Evolutionary conservation across 2,113 vertebrate species (phyloP), one percentile per base, ranked within the genome.

Genomic region (Mesocricetus auratus): DNA sequence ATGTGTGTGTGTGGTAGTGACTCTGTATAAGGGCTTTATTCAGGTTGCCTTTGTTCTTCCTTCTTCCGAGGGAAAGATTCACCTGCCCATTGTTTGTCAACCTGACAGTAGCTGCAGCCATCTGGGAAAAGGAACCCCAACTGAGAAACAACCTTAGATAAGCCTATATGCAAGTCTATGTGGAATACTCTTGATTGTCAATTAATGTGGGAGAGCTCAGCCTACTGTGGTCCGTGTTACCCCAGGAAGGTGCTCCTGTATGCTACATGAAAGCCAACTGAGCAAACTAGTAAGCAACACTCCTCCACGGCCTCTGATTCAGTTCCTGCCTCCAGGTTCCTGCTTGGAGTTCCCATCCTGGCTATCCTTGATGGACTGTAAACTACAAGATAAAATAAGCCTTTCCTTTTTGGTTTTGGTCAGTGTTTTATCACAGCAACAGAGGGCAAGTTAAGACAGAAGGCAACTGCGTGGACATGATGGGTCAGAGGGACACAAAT

Each of bases 401-500:
- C 19, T 81, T 81, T 81, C 15, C 50, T 11, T 58, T 10, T 58
- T 56, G 78, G 33, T 58, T 56, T n/a, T 81, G 50, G 78, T 58
- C 53, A 39, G 79, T 60, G 22, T 82, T 82, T 82, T 82, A 26
- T 39, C 53, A 82, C 6, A 53, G 45, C 16, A 39, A 39, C 2
- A 82, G 53, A 82, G 53, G 26, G 13, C 6, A 7, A n/a, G 22
- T 21, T 58, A 15, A 60, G 36, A 82, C 10, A 39, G 26, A 81
- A 82, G n/a, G 58, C 81, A 85, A 19, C 1, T 82, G 12, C 2
- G 12, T 39, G 56, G 53, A n/a, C 10, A 58, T 1, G 0, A 17
- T 4, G 1, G 4, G 6, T 31, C 4, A 21, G 36, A 42, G 31
- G 45, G 47, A 17, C 36, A 7, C 1, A 22, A 8, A 10, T 1